These are phyloP conservation scores for Salticus scenicus DNA, from an alignment of 2,888 invertebrate species.

Conservation along the genomic window DNA sequence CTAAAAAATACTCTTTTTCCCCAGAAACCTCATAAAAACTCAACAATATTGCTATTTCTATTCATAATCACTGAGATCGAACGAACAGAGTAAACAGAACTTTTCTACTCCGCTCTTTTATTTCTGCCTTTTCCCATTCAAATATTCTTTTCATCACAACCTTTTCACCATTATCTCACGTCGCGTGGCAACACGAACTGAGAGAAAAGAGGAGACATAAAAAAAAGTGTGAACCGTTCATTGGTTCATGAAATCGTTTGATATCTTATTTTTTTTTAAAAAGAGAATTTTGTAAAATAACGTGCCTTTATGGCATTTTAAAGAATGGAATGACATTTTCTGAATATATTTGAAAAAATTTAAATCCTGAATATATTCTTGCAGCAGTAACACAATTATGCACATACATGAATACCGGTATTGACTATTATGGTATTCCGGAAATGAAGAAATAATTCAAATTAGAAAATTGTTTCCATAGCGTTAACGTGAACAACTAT, in stretches of 20 bases:
- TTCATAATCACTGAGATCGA: conserved; percentile 56
- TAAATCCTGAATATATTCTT: too few relatives aligned
- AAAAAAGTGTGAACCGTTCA: conserved; percentile 36
- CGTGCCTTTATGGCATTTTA: background rate
- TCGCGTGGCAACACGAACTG: conserved; percentile 51
- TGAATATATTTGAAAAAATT: background rate
- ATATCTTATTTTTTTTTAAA: conserved; percentile 13
- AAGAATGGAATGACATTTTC: background rate
- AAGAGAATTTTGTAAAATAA: background rate
- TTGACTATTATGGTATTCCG: too few relatives aligned
- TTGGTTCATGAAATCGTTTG: conserved; percentile 47
- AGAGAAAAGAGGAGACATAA: background rate
- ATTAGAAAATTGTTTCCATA: too few relatives aligned
- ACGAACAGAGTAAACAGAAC: conserved; percentile 48
- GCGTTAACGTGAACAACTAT: too few relatives aligned
- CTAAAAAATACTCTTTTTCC: background rate
- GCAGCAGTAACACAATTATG: too few relatives aligned
- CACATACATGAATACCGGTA: too few relatives aligned
- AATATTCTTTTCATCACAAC: conserved; percentile 43
- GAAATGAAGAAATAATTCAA: too few relatives aligned
- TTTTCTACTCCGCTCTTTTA: conserved; percentile 27
- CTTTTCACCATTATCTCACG: conserved; percentile 51
- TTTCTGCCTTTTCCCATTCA: conserved; percentile 33
- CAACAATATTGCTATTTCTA: conserved; percentile 55
- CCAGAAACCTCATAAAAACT: conserved; percentile 13